phyloP scores from a whole-genome alignment of 2,797 vertebrate genomes.

The Chromobotia macracanthus region DNA sequence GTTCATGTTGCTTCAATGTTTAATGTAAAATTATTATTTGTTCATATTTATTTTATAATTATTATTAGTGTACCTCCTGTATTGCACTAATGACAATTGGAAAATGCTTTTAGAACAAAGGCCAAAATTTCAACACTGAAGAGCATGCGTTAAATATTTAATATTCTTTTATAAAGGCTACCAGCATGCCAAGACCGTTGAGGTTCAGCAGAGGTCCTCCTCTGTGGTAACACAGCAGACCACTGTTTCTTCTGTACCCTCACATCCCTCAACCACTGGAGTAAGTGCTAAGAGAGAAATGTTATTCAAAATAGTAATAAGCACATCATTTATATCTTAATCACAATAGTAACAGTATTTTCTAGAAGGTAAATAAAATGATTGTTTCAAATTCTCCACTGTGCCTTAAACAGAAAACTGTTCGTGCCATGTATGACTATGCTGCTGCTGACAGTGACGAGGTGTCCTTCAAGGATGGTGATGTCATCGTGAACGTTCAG shows the following conservation, averaged over 20 bases:
- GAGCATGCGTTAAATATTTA: no score
- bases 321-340: not conserved
- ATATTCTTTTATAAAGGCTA: conserved; percentile 77
- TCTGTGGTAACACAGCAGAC: conserved; percentile 97
- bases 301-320: not conserved
- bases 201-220: conserved; percentile 93
- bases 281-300: conserved; percentile 74
- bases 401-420: conserved; percentile 82
- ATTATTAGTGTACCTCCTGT: no score
- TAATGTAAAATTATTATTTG: no score
- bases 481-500: conserved; percentile 94
- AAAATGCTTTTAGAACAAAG: no score
- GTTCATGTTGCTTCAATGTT: no score
- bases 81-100: no score
- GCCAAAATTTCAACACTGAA: no score
- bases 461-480: conserved; percentile 94
- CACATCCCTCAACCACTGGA: conserved; percentile 95
- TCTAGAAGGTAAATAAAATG: not conserved
- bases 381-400: not conserved
- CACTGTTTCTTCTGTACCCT: conserved; percentile 92
- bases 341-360: not conserved
- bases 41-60: no score
- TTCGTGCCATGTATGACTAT: conserved; percentile 96
- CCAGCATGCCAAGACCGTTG: conserved; percentile 89
- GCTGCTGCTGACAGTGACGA: conserved; percentile 89